Conservation (phyloP, 2,888 invertebrate species). For the Agrenia bidenticulata region DNA sequence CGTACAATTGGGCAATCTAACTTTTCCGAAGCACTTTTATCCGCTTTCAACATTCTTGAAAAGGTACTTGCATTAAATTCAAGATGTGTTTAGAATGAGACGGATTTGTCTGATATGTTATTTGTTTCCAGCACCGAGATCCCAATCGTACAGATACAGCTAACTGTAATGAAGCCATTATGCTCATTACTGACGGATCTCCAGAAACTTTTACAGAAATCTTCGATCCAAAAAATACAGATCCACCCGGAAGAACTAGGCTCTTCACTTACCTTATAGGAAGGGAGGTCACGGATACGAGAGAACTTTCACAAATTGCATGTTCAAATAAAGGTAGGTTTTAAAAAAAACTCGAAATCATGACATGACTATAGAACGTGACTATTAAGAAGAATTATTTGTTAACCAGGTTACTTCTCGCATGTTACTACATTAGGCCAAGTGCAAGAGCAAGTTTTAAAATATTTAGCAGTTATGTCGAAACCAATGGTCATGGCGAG, state of each 20-base stretch:
- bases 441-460: constrained; percentile 94
- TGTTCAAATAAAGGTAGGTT: constrained; percentile 97
- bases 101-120: background rate
- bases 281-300: constrained; percentile 86
- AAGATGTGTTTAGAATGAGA: background rate
- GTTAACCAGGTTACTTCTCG: constrained; percentile 90
- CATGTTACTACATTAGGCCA: constrained; percentile 96
- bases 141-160: constrained; percentile 68
- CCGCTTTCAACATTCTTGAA: constrained; percentile 79
- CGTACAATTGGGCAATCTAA: constrained; percentile 78
- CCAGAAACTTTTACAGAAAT: constrained; percentile 90
- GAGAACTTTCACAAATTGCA: constrained; percentile 97
- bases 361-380: too few species aligned
- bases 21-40: constrained; percentile 75
- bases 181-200: constrained; percentile 75
- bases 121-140: constrained; percentile 58
- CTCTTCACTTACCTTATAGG: constrained; percentile 99
- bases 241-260: constrained; percentile 71
- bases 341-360: too few species aligned
- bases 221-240: constrained; percentile 68
- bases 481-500: constrained; percentile 74
- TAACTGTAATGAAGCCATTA: constrained; percentile 97
- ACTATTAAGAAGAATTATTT: too few species aligned
- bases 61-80: constrained; percentile 60
- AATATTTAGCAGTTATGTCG: constrained; percentile 96